Evolutionary conservation across 2,888 invertebrate genomes (phyloP), one percentile per base, ranked within the genome.

Genomic region (Cristatella mucedo): DNA sequence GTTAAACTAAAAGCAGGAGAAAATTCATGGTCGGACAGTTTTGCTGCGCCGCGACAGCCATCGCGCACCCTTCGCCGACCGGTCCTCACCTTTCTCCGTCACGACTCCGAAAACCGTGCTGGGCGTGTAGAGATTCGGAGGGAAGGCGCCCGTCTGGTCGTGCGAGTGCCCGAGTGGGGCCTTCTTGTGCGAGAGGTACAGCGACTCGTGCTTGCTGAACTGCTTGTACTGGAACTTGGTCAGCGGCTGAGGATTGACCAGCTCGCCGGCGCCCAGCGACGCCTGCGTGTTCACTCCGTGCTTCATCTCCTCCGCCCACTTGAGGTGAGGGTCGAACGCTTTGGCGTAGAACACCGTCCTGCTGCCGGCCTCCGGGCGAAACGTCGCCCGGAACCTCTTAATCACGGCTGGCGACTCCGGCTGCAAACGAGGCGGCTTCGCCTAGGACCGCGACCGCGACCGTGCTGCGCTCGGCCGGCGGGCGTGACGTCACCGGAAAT

Each of bases 341-440:
- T 51, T 56, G 13, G 63, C 63, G 45, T 64, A 61, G 42, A 61
- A 61, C 2, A 63, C 51, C 18, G 55, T 48, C 44, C 50, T 53
- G 40, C 55, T 49, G 4, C 63, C 61, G 29, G 60, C 56, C 45
- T 57, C 60, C 9, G 63, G 63, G 4, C 51, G 48, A 18, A 54
- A 47, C 11, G 57, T 57, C 16, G 55, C 56, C 20, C 61, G 49
- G 48, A 63, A 63, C 33, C 55, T 48, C 18, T 55, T 45, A 16
- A 64, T 52, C 7, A 55, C 53, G 13, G 55, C 55, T 31, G 63
- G 55, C 32, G 57, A 55, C 38, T 53, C 51, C 15, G 61, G 57
- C 62, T 63, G 40, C 6, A 42, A 41, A n/a, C 13, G 29, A 21
- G n/a, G n/a, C n/a, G n/a, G n/a, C n/a, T n/a, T n/a, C n/a, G n/a